Conservation (phyloP, 1,140 invertebrate species). For the Aphidius gifuensis region DNA sequence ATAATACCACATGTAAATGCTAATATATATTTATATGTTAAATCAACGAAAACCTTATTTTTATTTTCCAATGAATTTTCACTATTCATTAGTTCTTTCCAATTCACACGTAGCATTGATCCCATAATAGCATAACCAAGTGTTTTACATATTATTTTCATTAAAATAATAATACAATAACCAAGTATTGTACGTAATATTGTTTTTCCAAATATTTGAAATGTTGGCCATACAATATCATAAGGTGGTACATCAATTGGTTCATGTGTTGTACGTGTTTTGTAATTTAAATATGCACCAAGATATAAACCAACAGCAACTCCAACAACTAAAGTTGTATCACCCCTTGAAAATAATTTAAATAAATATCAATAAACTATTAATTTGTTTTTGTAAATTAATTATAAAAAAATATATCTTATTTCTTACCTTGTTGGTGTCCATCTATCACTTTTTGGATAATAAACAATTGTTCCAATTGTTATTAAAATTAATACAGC, state of each 20-base stretch:
- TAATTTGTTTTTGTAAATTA: constrained; percentile 2
- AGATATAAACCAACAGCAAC: constrained; percentile 74
- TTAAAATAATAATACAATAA: constrained; percentile 67
- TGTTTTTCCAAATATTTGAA: constrained; percentile 63
- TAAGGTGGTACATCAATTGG: constrained; percentile 64
- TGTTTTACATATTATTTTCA: constrained; percentile 67
- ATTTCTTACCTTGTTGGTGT: constrained; percentile 71
- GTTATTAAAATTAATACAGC: constrained; percentile 63
- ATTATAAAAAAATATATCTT: not conserved
- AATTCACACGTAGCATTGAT: constrained; percentile 65
- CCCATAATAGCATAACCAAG: constrained; percentile 68
- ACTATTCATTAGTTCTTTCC: constrained; percentile 61
- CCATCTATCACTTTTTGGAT: constrained; percentile 74
- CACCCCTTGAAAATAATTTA: constrained; percentile 64
- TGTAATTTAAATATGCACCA: constrained; percentile 83
- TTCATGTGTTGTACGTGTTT: constrained; percentile 65
- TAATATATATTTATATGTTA: constrained; percentile 77
- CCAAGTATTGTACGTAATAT: constrained; percentile 72
- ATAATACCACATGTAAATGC: constrained; percentile 74
- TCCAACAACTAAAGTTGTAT: constrained; percentile 80
- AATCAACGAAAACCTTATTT: constrained; percentile 72
- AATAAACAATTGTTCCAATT: constrained; percentile 67
- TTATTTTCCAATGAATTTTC: constrained; percentile 63
- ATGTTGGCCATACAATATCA: constrained; percentile 73
- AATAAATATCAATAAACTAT: not conserved